Conservation (phyloP, 92 coral and sea anemone genomes). For the Montipora capitata region DNA sequence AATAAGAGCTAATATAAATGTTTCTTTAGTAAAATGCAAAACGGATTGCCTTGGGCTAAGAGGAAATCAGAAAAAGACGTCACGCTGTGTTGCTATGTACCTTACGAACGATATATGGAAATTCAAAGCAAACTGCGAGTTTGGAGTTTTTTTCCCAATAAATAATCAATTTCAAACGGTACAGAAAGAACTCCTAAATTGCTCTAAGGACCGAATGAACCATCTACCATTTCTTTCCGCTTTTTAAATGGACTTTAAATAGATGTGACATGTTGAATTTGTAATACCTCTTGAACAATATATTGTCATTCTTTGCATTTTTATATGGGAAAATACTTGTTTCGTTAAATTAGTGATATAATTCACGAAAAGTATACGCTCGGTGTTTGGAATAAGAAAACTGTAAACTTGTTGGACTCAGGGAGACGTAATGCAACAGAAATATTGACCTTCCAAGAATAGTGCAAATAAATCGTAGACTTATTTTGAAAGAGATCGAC, state of each 20-base stretch:
- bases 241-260: background rate
- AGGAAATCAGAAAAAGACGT: background rate
- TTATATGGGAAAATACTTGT: background rate
- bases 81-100: background rate
- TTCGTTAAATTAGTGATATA: background rate
- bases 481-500: background rate
- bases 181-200: too few species aligned
- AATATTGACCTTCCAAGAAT: background rate
- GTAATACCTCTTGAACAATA: background rate
- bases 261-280: background rate
- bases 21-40: too few species aligned
- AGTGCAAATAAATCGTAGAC: background rate
- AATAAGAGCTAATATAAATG: too few species aligned
- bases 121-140: background rate
- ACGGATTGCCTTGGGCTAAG: background rate
- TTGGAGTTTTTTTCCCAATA: too few species aligned
- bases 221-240: too few species aligned
- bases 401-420: background rate
- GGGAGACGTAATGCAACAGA: too few species aligned
- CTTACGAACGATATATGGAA: too few species aligned
- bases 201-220: too few species aligned
- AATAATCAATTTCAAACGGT: background rate
- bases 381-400: background rate
- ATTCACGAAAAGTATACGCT: too few species aligned
- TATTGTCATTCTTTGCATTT: background rate